Base-by-base conservation (phyloP, 2,113 vertebrate genomes). In the Psittacara wagleri region DNA sequence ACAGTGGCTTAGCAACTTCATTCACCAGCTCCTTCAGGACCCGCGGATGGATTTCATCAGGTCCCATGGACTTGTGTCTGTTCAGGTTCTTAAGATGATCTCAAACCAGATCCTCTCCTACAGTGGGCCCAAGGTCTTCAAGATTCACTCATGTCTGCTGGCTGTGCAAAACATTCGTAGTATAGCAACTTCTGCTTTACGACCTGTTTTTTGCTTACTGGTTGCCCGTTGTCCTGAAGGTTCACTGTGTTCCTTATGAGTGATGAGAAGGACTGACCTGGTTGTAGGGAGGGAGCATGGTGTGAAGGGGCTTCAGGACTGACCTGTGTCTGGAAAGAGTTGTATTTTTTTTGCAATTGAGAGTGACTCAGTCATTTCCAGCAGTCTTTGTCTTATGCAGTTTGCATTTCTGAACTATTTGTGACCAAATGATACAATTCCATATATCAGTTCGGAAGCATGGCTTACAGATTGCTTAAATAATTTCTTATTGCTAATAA, bases 221-320 rank as follows among this genome's bases (percentile, higher is more conserved):
- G 0, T 49, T 90, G 28, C 37, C 10, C 0, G 0, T 76, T 86
- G 43, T 43, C 13, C 1, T 43, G 48, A 61, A 49, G 55, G 16
- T 51, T 37, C 0, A 0, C 29, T 44, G 49, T 18, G 29, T 63
- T 81, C 33, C 48, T 95, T 81, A 29, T 0, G 2, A 55, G 41
- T 27, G 66, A 63, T 39, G 41, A 20, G 24, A 63, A 55, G 35
- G 39, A 28, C 14, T 44, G 66, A 33, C 18, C 52, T 94, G 72
- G 16, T 51, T 79, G 22, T 61, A 37, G 61, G 69, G 43, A 27
- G 61, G 64, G 43, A 91, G 52, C 35, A 35, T 57, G 52, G 27
- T 1, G 4, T 48, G 37, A 67, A 63, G 35, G 57, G 46, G 9
- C 24, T 85, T 6, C 41, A 33, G 59, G 33, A 3, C 69, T 25